Conservation (phyloP, 2,888 invertebrate species). For the Lasioglossum zephyrum region DNA sequence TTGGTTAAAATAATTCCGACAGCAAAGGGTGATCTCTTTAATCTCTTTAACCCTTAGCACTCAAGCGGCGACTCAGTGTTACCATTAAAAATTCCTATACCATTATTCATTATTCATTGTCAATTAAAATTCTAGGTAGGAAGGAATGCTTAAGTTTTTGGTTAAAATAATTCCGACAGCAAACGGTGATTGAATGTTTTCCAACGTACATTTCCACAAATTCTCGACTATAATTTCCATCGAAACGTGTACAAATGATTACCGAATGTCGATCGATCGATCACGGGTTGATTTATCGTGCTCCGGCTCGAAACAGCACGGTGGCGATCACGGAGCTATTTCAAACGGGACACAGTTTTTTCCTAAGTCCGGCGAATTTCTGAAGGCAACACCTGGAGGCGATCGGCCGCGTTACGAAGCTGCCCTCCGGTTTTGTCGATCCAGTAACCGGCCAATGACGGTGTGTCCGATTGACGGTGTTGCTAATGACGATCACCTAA, state of each 20-base stretch:
- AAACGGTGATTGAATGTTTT: neutral
- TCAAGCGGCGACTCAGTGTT: too few relatives aligned
- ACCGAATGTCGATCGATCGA: constrained; percentile 7
- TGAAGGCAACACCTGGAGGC: constrained; percentile 59
- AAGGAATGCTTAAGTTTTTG: too few relatives aligned
- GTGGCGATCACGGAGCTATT: constrained; percentile 42
- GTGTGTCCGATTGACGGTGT: constrained; percentile 21
- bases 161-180: too few relatives aligned
- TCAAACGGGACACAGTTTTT: constrained; percentile 31
- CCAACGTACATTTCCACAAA: neutral
- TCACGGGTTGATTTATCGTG: constrained; percentile 12
- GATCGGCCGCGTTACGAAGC: constrained; percentile 41
- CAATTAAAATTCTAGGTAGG: too few relatives aligned
- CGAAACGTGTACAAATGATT: neutral
- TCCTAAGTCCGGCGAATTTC: constrained; percentile 40
- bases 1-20: too few relatives aligned
- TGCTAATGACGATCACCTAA: constrained; percentile 54
- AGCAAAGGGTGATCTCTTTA: too few relatives aligned
- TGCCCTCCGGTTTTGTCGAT: constrained; percentile 53
- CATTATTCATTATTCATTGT: too few relatives aligned
- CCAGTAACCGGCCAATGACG: constrained; percentile 31
- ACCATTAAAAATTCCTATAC: too few relatives aligned
- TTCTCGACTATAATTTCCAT: neutral
- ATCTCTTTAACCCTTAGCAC: neutral
- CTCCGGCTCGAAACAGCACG: neutral